Evolutionary conservation across 2,113 vertebrate species (phyloP).

Genomic region (Clarias batrachus): DNA sequence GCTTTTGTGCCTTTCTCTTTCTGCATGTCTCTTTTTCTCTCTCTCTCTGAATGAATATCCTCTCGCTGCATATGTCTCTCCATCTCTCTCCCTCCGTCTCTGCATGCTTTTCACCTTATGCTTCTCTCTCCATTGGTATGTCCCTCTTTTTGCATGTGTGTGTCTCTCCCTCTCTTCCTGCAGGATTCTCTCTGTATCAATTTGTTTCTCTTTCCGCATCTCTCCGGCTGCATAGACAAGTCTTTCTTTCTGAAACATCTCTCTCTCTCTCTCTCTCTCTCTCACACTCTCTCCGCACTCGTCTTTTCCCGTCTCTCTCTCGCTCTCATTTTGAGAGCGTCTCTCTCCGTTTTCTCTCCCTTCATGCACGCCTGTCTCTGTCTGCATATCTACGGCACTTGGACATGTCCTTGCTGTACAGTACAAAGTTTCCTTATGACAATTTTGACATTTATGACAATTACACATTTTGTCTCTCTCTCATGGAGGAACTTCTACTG

Average conservation of each 20-base stretch:
- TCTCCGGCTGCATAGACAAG: not conserved
- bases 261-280: not conserved
- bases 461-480: not conserved
- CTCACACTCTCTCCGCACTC: too few species aligned
- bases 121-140: not conserved
- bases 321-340: not conserved
- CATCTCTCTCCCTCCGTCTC: not conserved
- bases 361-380: too few species aligned
- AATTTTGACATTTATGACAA: too few species aligned
- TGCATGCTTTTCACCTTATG: not conserved
- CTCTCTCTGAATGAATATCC: not conserved
- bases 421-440: not conserved
- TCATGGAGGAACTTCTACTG: not conserved
- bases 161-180: not conserved
- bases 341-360: not conserved
- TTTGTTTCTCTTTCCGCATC: not conserved
- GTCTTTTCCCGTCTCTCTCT: not conserved
- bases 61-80: not conserved
- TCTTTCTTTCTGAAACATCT: not conserved
- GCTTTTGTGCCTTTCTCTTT: not conserved
- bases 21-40: not conserved
- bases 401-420: not conserved
- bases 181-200: not conserved
- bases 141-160: not conserved
- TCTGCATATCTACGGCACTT: not conserved